Conservation (phyloP, 2,113 vertebrate genomes). For the Peromyscus californicus region DNA sequence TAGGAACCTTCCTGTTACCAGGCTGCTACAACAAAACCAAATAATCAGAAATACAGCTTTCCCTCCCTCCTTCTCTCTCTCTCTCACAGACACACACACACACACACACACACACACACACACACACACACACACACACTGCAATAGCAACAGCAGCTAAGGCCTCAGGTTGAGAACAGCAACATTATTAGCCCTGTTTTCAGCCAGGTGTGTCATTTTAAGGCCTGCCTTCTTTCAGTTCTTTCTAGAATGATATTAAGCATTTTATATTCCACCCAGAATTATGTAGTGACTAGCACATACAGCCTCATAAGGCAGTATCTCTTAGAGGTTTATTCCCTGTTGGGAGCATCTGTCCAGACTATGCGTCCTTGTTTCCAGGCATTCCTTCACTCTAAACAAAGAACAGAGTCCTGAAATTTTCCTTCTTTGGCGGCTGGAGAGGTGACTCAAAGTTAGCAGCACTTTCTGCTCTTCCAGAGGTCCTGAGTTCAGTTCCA, state of each 20-base stretch:
- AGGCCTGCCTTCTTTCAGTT: background rate
- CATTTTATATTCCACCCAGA: background rate
- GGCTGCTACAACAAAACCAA: background rate
- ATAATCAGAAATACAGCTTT: background rate
- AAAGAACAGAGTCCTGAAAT: background rate
- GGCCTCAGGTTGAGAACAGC: background rate
- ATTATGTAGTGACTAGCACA: background rate
- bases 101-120: background rate
- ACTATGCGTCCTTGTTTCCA: background rate
- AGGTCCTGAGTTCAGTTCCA: background rate
- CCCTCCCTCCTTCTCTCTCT: background rate
- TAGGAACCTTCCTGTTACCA: background rate
- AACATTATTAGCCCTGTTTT: background rate
- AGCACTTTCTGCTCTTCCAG: background rate
- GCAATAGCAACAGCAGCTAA: background rate
- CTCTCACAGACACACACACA: background rate
- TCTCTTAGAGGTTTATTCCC: background rate
- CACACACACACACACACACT: background rate
- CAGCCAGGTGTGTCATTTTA: background rate
- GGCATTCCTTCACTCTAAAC: background rate
- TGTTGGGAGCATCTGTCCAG: background rate
- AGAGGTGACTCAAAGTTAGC: background rate
- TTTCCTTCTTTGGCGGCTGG: background rate
- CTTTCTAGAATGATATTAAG: background rate
- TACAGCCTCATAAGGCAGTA: background rate